Conservation (phyloP, 2,888 invertebrate species). For the Cephus nigrinus region DNA sequence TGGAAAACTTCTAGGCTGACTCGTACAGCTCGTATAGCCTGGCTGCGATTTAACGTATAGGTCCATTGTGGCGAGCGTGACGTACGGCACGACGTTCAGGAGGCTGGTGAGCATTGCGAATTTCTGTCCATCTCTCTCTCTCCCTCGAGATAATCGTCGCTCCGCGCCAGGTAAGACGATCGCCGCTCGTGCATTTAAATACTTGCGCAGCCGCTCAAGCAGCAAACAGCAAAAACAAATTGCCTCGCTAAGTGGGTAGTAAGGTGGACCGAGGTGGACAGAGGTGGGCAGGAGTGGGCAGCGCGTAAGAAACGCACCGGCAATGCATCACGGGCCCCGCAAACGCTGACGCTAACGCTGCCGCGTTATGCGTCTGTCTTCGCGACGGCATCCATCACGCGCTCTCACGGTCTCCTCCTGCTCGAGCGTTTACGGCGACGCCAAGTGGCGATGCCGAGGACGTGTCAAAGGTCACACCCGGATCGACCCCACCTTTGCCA, state of each 20-base stretch:
- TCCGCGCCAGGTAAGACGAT: neutral
- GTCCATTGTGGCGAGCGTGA: conserved; percentile 5
- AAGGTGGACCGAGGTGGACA: conserved; percentile 31
- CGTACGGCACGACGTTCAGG: conserved; percentile 1
- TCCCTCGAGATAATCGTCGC: neutral
- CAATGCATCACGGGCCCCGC: conserved; percentile 37
- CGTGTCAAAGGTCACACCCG: neutral
- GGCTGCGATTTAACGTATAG: conserved; percentile 5
- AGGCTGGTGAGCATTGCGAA: neutral
- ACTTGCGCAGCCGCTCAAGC: neutral
- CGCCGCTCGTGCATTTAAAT: conserved; percentile 1
- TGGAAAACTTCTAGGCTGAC: neutral
- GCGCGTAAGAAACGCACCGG: conserved; percentile 43
- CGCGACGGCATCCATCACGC: conserved; percentile 10
- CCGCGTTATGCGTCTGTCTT: conserved; percentile 11
- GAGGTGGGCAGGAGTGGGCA: conserved; percentile 41
- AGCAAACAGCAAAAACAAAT: conserved; percentile 43
- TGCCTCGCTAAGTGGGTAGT: conserved; percentile 48
- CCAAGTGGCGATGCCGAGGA: neutral
- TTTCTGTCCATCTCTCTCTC: neutral
- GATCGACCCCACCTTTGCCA: neutral
- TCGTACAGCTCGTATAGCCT: neutral
- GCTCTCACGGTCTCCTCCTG: conserved; percentile 1
- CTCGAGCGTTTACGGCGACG: neutral
- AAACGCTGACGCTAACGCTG: conserved; percentile 5